phyloP scores from a whole-genome alignment of 2,113 vertebrate genomes.

The Poicephalus gulielmi region DNA sequence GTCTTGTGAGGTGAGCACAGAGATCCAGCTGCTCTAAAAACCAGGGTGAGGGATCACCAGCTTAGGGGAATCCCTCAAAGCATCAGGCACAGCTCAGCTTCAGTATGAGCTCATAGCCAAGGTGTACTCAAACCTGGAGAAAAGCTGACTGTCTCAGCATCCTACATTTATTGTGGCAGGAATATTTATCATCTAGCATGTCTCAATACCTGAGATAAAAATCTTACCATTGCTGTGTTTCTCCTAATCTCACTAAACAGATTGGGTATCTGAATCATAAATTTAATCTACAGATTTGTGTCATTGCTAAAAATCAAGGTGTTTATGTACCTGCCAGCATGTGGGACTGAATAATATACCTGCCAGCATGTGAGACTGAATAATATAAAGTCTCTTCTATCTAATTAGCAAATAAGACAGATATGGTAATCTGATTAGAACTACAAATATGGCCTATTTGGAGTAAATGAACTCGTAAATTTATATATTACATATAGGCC shows the following conservation, averaged over 20 bases:
- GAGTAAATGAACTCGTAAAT: background rate
- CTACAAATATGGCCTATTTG: background rate
- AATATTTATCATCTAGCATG: background rate
- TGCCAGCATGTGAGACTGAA: background rate
- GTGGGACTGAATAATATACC: background rate
- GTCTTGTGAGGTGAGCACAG: background rate
- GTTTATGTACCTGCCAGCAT: background rate
- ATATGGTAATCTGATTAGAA: background rate
- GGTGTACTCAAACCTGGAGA: background rate
- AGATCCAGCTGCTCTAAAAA: background rate
- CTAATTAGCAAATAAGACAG: background rate
- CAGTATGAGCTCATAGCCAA: background rate
- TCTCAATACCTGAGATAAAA: background rate
- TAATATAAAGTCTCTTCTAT: background rate
- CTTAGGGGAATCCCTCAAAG: background rate
- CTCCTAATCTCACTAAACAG: background rate
- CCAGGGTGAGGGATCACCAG: background rate
- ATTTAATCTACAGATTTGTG: background rate
- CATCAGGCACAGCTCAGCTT: background rate
- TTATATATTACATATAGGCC: background rate
- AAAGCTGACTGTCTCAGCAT: background rate
- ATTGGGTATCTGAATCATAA: background rate
- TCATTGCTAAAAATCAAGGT: background rate
- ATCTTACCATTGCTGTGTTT: background rate
- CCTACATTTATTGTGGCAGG: fast-evolving